phyloP scores from a whole-genome alignment of 2,113 vertebrate species.

The Chascanopsetta lugubris region DNA sequence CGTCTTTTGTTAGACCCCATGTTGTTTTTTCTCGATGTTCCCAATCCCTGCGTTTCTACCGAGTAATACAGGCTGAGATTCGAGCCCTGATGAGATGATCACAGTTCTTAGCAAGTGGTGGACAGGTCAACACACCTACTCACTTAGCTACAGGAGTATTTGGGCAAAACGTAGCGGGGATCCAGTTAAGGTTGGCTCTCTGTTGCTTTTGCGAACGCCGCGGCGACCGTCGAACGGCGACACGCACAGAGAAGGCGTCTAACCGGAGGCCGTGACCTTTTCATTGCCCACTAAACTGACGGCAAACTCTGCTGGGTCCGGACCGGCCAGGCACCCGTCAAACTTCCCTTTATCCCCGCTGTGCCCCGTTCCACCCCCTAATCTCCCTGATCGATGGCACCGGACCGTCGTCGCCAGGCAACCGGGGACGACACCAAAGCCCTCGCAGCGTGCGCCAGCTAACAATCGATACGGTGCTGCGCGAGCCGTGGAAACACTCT shows the following conservation, averaged over 20 bases:
- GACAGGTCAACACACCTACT: neutral
- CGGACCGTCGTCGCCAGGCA: conserved; percentile 70
- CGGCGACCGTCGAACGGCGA: neutral
- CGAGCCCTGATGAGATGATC: too few relatives aligned
- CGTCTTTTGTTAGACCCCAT: too few relatives aligned
- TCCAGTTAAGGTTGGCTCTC: too few relatives aligned
- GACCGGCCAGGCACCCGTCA: conserved; percentile 52
- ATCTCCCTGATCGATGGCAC: conserved; percentile 71
- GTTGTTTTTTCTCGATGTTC: too few relatives aligned
- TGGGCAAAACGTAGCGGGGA: too few relatives aligned
- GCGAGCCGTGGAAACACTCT: conserved; percentile 3
- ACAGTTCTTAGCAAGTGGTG: too few relatives aligned
- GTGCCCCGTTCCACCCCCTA: conserved; percentile 53
- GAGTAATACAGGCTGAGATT: too few relatives aligned
- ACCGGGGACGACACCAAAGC: conserved; percentile 62
- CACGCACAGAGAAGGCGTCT: neutral
- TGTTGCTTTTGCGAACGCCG: neutral
- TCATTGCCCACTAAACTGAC: conserved; percentile 34
- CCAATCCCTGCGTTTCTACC: too few relatives aligned
- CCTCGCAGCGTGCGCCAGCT: conserved; percentile 17
- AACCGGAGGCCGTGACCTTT: conserved; percentile 56
- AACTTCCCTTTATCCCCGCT: conserved; percentile 55
- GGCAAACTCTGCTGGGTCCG: conserved; percentile 16
- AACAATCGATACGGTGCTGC: conserved; percentile 25
- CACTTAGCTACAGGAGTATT: neutral